Conservation (phyloP, 2,888 invertebrate genomes). For the Lithophane semibrunnea region DNA sequence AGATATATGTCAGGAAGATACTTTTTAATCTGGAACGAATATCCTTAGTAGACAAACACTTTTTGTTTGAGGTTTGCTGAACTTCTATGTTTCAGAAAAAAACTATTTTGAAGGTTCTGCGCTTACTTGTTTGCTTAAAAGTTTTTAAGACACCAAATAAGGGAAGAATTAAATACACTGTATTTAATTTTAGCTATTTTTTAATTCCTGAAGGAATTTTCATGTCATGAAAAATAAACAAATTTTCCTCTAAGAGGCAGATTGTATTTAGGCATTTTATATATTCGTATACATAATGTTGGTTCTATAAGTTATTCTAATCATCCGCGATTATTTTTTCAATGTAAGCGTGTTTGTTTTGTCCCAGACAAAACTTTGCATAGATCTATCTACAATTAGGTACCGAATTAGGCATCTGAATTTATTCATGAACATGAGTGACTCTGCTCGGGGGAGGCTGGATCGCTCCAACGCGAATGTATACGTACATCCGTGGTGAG, state of each 20-base stretch:
- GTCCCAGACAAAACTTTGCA: conserved; percentile 64
- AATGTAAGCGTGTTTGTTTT: conserved; percentile 63
- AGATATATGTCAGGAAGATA: conserved; percentile 3
- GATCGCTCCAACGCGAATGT: too few relatives aligned
- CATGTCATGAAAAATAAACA: not conserved
- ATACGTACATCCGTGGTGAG: too few relatives aligned
- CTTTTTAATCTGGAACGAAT: conserved; percentile 1
- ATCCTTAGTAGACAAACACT: not conserved
- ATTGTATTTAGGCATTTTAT: conserved; percentile 33
- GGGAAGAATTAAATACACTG: too few relatives aligned
- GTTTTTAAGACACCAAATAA: not conserved
- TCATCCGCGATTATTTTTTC: conserved; percentile 36
- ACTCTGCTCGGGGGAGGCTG: too few relatives aligned
- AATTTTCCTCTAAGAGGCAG: conserved; percentile 32
- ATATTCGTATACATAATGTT: not conserved
- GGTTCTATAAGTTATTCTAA: conserved; percentile 20
- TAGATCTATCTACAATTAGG: conserved; percentile 60
- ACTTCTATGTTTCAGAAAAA: not conserved
- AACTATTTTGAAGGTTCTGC: not conserved
- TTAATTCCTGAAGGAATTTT: too few relatives aligned
- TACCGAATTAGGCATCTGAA: conserved; percentile 54
- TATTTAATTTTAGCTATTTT: too few relatives aligned
- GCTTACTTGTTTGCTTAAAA: not conserved
- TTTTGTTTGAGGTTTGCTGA: not conserved
- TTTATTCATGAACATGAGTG: conserved; percentile 32